Base-by-base conservation (phyloP, 2,113 vertebrate species). In the Felis chaus region DNA sequence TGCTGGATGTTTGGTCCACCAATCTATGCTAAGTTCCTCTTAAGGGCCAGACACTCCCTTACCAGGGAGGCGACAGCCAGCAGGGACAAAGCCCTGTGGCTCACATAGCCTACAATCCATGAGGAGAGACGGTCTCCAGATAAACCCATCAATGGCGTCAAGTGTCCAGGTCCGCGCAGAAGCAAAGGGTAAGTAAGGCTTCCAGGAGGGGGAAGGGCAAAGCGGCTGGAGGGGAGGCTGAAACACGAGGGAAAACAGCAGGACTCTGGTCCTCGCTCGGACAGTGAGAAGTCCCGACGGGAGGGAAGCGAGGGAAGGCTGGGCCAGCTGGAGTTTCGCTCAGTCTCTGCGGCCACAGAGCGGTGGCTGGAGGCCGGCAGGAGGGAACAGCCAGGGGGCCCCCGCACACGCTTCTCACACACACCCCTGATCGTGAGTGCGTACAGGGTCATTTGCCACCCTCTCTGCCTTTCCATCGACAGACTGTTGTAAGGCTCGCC, bases 101-200 rank as follows among this genome's bases (percentile, higher is more conserved):
- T 48, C 31, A 5, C 0, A 0, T 11, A 41, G 15, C 31, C 12
- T 2, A 41, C 7, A 15, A 1, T 6, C 21, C 14, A 6, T 4
- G 45, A 31, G 53, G 31, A 48, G 18, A 73, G 50, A 2, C 0
- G 7, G 21, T 39, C 41, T 41, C 29, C 27, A 33, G 23, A n/a
- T 16, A 78, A 78, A 39, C 21, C 23, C 1, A 31, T 21, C 25
- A 18, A 53, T 11, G 11, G 15, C 7, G 5, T 16, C 10, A 25
- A 23, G 33, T 33, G 57, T 45, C 41, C n/a, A 29, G n/a, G 68
- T 29, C 36, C 18, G 18, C 0, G 1, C 33, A 50, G 29, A 57
- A 33, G 15, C 14, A 57, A 25, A 23, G 27, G 61, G 50, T 6
- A 33, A 61, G 15, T 11, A 19, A 8, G 27, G 53, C 1, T 1